Conservation (phyloP, 2,888 invertebrate genomes). For the Drosophila melanosoma region DNA sequence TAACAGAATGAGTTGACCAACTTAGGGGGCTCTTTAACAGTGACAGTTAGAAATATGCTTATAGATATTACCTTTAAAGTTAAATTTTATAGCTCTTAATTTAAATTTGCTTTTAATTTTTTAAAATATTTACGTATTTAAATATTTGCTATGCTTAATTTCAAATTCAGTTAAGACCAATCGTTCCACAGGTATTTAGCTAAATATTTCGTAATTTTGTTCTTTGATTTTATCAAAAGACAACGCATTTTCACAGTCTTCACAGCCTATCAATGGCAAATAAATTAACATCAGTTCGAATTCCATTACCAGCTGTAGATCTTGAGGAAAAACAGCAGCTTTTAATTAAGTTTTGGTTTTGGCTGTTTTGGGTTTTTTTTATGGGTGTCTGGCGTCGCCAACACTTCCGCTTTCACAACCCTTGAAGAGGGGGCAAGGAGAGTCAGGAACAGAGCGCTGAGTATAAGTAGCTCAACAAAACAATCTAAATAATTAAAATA, state of each 20-base stretch:
- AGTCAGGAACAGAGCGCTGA: constrained; percentile 17
- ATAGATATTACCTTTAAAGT: not conserved
- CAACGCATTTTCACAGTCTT: not conserved
- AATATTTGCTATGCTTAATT: not conserved
- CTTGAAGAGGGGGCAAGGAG: constrained; percentile 10
- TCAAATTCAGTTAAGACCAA: not conserved
- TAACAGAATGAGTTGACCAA: not conserved
- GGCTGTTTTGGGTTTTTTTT: constrained; percentile 40
- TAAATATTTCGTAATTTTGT: not conserved
- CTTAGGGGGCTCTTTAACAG: not conserved
- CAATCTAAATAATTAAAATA: constrained; percentile 84
- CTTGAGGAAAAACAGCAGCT: constrained; percentile 51
- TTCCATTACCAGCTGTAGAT: not conserved
- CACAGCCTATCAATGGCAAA: constrained; percentile 3
- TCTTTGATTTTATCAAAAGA: not conserved
- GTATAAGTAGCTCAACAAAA: constrained; percentile 73
- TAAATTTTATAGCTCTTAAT: not conserved
- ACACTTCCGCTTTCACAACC: constrained; percentile 54
- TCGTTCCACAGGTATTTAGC: not conserved
- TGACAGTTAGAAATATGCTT: not conserved
- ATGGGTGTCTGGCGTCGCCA: constrained; percentile 47
- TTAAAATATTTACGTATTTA: not conserved
- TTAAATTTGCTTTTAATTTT: no score
- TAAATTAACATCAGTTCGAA: constrained; percentile 2
- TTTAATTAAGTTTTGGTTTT: constrained; percentile 75